phyloP scores from a whole-genome alignment of 53 echinoderm and acorn worm genomes.

The Pentamera pediparva region DNA sequence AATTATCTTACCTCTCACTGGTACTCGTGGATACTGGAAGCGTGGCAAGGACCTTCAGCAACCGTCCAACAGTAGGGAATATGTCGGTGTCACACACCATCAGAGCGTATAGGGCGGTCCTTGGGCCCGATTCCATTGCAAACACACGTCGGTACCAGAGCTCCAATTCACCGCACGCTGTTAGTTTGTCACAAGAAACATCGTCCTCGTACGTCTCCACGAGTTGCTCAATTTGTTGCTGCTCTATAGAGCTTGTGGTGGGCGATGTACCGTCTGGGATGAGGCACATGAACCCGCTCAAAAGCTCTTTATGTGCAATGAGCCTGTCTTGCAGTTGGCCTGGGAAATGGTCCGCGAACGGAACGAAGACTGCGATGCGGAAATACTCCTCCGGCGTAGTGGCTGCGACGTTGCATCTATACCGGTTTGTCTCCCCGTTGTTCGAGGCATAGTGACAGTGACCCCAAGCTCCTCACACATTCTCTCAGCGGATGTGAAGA shows the following conservation, averaged over 20 bases:
- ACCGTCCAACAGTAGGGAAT: neutral
- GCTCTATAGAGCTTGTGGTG: neutral
- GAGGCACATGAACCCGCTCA: conserved; percentile 16
- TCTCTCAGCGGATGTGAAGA: neutral
- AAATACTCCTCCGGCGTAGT: conserved; percentile 19
- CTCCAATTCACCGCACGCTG: conserved; percentile 19
- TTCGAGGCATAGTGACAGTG: conserved; percentile 15
- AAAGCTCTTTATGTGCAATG: conserved; percentile 3
- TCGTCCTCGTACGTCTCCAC: conserved; percentile 9
- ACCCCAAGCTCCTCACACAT: conserved; percentile 5
- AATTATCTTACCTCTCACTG: conserved; percentile 22
- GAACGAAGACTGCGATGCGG: conserved; percentile 19
- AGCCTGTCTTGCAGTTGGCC: conserved; percentile 17
- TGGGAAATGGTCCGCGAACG: conserved; percentile 31
- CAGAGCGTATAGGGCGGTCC: neutral
- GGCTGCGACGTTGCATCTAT: neutral
- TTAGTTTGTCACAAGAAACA: conserved; percentile 21
- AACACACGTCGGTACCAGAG: conserved; percentile 22
- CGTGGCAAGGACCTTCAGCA: conserved; percentile 6
- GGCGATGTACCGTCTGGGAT: conserved; percentile 25
- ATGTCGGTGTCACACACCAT: conserved; percentile 18
- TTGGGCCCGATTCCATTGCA: conserved; percentile 9
- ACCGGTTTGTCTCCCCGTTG: conserved; percentile 23
- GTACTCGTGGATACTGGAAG: conserved; percentile 16
- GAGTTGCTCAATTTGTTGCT: conserved; percentile 7